These are phyloP conservation scores for Psilopsiagon aymara DNA, from an alignment of 2,113 vertebrate species.

Conservation along the genomic window DNA sequence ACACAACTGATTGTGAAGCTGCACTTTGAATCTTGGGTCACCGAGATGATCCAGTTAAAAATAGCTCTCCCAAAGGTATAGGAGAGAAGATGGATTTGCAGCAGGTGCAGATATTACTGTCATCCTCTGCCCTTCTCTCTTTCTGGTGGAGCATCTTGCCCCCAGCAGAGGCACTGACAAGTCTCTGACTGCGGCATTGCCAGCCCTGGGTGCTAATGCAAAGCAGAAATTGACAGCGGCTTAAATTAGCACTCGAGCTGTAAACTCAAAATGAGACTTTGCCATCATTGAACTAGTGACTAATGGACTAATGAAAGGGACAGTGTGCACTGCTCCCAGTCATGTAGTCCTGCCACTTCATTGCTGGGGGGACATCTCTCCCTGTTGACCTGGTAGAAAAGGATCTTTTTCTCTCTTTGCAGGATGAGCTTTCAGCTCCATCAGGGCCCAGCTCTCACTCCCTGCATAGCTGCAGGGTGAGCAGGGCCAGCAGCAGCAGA, in stretches of 20 bases:
- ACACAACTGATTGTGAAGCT: not conserved
- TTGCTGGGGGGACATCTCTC: rapidly evolving
- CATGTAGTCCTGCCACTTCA: not conserved
- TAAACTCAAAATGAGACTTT: not conserved
- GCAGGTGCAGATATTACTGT: not conserved
- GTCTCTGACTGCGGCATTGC: not conserved
- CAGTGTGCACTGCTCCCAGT: not conserved
- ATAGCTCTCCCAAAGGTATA: not conserved
- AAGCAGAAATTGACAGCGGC: not conserved
- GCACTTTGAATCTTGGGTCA: not conserved
- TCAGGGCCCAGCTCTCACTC: not conserved
- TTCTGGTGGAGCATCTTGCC: not conserved
- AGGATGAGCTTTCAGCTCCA: not conserved
- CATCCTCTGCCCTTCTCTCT: not conserved
- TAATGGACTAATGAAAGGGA: not conserved
- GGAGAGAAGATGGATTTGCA: not conserved
- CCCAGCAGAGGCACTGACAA: not conserved
- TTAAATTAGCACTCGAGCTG: not conserved
- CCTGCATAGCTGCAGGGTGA: not conserved
- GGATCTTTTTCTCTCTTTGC: not conserved
- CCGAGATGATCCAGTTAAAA: not conserved
- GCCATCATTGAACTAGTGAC: not conserved
- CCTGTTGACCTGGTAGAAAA: not conserved
- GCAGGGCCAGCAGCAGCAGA: not conserved
- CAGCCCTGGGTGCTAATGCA: not conserved